Conservation (phyloP, 2,888 invertebrate species). For the Luffia ferchaultella region DNA sequence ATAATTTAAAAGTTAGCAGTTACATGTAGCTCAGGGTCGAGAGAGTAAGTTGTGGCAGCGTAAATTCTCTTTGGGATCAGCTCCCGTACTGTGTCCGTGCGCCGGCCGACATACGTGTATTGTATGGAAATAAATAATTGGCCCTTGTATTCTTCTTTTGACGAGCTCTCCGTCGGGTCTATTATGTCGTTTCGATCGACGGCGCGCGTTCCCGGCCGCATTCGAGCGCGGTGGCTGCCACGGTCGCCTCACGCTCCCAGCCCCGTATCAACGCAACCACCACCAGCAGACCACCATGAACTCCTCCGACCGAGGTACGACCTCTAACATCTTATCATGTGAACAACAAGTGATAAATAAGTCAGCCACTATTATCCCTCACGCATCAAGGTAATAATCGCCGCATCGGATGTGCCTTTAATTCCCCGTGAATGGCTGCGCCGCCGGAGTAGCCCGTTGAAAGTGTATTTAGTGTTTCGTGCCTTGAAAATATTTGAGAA, state of each 20-base stretch:
- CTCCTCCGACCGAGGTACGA: slow-evolving; percentile 54
- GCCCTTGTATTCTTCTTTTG: slow-evolving; percentile 59
- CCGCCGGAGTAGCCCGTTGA: no score
- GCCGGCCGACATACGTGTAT: slow-evolving; percentile 52
- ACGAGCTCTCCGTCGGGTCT: slow-evolving; percentile 53
- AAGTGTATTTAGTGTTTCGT: no score
- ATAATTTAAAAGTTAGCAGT: no score
- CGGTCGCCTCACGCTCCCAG: slow-evolving; percentile 49
- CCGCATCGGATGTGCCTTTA: no score
- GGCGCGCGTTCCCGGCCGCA: slow-evolving; percentile 27
- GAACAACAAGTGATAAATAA: no score
- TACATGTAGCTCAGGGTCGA: no score
- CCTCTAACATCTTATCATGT: slow-evolving; percentile 26
- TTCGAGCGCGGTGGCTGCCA: slow-evolving; percentile 59
- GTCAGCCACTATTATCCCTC: no score
- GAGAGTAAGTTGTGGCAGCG: not conserved
- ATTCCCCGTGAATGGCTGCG: no score
- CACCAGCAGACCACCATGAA: slow-evolving; percentile 49
- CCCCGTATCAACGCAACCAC: no score
- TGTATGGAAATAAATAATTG: slow-evolving; percentile 63
- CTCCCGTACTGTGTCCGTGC: slow-evolving; percentile 44
- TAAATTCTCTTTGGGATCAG: slow-evolving; percentile 27
- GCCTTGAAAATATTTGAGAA: no score
- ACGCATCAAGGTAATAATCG: no score
- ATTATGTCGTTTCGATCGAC: slow-evolving; percentile 55